Evolutionary conservation across 2,888 invertebrate genomes (phyloP).

Genomic region (Megaustenia siamemsis): DNA sequence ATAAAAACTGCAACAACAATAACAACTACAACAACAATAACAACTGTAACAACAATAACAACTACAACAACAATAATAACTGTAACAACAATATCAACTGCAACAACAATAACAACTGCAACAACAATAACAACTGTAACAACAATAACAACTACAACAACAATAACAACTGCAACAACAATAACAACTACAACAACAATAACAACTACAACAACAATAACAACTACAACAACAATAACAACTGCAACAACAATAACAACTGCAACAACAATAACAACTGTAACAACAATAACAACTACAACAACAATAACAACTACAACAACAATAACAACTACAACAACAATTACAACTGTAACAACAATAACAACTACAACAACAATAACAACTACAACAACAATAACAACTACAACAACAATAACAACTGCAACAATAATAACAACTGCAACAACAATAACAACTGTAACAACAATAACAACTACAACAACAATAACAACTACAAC

Average conservation of each 20-base stretch:
- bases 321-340: not conserved
- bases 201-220: not conserved
- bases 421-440: not conserved
- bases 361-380: conserved; percentile 4
- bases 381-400: not conserved
- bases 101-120: no score
- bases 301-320: not conserved
- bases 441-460: not conserved
- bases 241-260: not conserved
- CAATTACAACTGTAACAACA: not conserved
- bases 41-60: no score
- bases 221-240: not conserved
- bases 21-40: no score
- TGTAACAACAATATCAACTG: no score
- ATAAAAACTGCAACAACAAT: no score
- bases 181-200: not conserved
- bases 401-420: not conserved
- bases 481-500: not conserved
- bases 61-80: no score
- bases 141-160: no score
- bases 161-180: not conserved
- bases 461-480: not conserved
- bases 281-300: not conserved
- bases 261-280: not conserved
- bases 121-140: no score